Percentiles rank a stretch among this genome's conserved stretches.
These are phyloP conservation scores for Drosophila pseudoobscura DNA, from an alignment of 1,140 invertebrate species.

Conservation along the genomic window DNA sequence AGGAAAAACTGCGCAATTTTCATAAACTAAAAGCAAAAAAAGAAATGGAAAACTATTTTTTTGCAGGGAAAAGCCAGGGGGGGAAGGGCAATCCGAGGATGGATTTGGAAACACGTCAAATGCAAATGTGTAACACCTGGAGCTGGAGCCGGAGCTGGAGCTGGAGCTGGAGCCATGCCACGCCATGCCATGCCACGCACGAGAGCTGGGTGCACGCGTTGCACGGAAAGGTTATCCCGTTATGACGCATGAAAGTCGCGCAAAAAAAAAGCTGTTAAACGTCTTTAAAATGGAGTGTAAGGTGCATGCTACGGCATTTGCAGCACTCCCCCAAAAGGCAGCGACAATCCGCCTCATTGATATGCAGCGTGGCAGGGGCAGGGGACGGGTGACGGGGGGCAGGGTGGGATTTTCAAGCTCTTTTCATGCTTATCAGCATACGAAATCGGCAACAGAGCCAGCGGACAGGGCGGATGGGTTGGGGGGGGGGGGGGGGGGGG, in stretches of 20 bases:
- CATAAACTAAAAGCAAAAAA: slow-evolving; percentile 61
- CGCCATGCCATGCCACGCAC: no score
- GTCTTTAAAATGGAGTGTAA: slow-evolving; percentile 26
- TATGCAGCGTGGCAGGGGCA: slow-evolving; percentile 46
- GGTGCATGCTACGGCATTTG: slow-evolving; percentile 43
- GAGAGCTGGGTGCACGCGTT: neutral
- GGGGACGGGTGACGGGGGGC: neutral
- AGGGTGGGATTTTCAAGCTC: slow-evolving; percentile 1
- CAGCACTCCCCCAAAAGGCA: neutral
- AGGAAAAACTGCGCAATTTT: slow-evolving; percentile 56
- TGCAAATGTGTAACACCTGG: slow-evolving; percentile 77
- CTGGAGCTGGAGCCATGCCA: no score
- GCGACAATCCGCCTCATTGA: slow-evolving; percentile 46
- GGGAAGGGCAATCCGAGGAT: neutral
- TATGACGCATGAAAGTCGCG: slow-evolving; percentile 62
- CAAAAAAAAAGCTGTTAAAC: slow-evolving; percentile 59
- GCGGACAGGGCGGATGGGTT: neutral
- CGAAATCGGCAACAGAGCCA: slow-evolving; percentile 59
- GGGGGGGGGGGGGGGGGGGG: no score
- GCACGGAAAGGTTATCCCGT: slow-evolving; percentile 38
- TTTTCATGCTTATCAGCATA: slow-evolving; percentile 68
- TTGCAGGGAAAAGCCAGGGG: neutral
- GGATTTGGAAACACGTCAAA: slow-evolving; percentile 45
- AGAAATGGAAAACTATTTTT: slow-evolving; percentile 61
- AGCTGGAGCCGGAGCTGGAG: slow-evolving; percentile 1